Percentiles rank a stretch among this genome's conserved stretches.
Evolutionary conservation across 1,140 invertebrate genomes (phyloP).

Genomic region (Drosophila equinoxialis): DNA sequence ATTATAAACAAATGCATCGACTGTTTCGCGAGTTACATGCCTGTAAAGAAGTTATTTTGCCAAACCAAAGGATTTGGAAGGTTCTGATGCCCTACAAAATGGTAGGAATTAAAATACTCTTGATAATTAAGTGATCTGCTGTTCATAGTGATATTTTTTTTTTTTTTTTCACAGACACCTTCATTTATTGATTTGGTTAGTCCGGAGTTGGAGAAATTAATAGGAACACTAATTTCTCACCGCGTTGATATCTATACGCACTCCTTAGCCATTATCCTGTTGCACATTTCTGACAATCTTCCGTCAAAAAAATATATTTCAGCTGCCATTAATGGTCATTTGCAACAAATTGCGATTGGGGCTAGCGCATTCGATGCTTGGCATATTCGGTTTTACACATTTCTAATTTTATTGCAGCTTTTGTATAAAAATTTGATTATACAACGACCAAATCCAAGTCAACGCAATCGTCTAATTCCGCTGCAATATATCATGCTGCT

Average conservation of each 20-base stretch:
- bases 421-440: conserved; percentile 37
- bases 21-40: conserved; percentile 35
- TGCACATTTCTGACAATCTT: conserved; percentile 33
- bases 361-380: conserved; percentile 39
- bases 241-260: conserved; percentile 28
- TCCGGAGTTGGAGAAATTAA: conserved; percentile 32
- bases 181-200: background rate
- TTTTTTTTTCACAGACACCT: background rate
- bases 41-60: conserved; percentile 13
- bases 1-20: conserved; percentile 43
- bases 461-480: conserved; percentile 28
- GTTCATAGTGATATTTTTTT: no score
- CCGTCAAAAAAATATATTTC: background rate
- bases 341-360: conserved; percentile 27
- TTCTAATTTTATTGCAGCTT: conserved; percentile 28
- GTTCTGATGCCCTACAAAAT: conserved; percentile 44
- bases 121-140: no score
- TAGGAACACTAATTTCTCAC: conserved; percentile 34
- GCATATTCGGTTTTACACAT: conserved; percentile 37
- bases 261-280: conserved; percentile 36
- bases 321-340: conserved; percentile 19
- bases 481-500: conserved; percentile 32
- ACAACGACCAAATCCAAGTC: background rate
- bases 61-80: conserved; percentile 57
- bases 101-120: conserved; percentile 8